Conservation (phyloP, 2,797 vertebrate species). For the Rhadinocentrus ornatus region DNA sequence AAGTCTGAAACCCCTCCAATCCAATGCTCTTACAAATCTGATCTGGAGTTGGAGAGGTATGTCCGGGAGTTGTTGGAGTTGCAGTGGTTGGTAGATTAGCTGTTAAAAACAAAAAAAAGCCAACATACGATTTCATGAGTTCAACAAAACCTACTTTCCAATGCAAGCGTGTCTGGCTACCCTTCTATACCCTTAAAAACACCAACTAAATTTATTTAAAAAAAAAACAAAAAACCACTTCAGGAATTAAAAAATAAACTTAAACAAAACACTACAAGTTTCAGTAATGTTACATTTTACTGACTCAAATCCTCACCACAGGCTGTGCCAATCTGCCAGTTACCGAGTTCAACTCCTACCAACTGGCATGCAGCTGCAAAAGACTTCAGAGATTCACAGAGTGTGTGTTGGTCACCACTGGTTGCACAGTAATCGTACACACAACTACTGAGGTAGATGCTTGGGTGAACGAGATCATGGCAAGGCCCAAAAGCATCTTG, state of each 20-base stretch:
- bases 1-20: neutral
- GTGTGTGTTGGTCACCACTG: constrained; percentile 69
- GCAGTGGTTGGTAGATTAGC: constrained; percentile 48
- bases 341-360: constrained; percentile 74
- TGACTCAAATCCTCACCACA: constrained; percentile 79
- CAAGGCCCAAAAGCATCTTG: constrained; percentile 80
- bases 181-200: no score
- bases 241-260: no score
- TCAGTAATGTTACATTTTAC: neutral
- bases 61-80: constrained; percentile 40
- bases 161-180: no score
- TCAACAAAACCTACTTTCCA: no score
- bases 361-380: constrained; percentile 83
- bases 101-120: constrained; percentile 31
- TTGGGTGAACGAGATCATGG: constrained; percentile 81
- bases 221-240: no score
- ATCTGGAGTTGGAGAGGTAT: constrained; percentile 55
- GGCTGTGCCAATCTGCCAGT: constrained; percentile 80
- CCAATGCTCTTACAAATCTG: constrained; percentile 68
- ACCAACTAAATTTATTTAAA: no score
- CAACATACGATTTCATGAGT: neutral
- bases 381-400: constrained; percentile 83
- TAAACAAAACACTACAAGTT: no score
- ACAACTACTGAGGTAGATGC: constrained; percentile 82
- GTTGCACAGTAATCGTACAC: constrained; percentile 85